Evolutionary conservation across 2,888 invertebrate species (phyloP), one percentile per base, ranked within the genome.

Genomic region (Lepidocyrtinus sp.): DNA sequence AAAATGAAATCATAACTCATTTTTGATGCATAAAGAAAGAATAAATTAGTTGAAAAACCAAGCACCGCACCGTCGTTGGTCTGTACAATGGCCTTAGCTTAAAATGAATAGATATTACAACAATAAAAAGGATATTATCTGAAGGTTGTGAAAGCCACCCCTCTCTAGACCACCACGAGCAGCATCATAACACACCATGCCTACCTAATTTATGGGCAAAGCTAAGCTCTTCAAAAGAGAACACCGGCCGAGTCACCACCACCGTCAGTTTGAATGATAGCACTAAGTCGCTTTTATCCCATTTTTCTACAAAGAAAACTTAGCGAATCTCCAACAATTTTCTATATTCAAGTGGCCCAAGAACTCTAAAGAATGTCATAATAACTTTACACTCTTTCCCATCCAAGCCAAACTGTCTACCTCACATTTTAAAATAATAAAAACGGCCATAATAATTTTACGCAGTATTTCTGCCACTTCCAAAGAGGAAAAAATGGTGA

Each of bases 1-100:
- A 83, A 84, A 85, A 85, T 84, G 85, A 85, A 85, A 84, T 84
- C 85, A 85, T 85, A 85, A 85, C 81, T 85, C 85, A 85, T 85
- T 85, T 83, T 84, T 84, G 85, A 85, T 84, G 83, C 79, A 81
- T 76, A 85, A 36, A 36, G 36, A 67, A 83, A 83, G 83, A 85
- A 85, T 84, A 84, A 85, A 85, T 84, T 85, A 85, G 83, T 85
- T 83, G 83, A 85, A 61, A 82, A 83, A 81, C 75, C 46, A 75
- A 75, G n/a, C n/a, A n/a, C n/a, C n/a, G 36, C 36, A 7, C 12
- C 36, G 36, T 36, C 12, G 5, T 36, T 7, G 36, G 36, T 36
- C 12, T 36, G 5, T 36, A 36, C 36, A 5, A 36, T 12, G 5
- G 36, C 36, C n/a, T 7, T 7, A 36, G 36, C 36, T 36, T 7